These are phyloP conservation scores for Boloria selene DNA, from an alignment of 2,888 invertebrate genomes.

Conservation along the genomic window DNA sequence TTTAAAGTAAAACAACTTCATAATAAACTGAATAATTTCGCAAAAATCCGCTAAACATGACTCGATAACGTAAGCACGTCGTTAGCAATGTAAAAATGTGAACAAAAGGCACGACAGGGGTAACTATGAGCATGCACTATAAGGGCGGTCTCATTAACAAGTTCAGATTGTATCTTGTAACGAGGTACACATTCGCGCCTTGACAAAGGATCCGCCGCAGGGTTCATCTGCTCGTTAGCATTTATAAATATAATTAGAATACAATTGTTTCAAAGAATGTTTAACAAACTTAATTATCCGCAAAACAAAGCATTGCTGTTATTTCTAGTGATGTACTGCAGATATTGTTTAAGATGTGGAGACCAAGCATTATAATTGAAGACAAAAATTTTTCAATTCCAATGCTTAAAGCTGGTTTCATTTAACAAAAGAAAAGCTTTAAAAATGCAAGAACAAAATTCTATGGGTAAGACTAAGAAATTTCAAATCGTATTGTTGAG, in stretches of 20 bases:
- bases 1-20: constrained; percentile 3
- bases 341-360: no score
- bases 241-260: constrained; percentile 50
- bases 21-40: constrained; percentile 5
- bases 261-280: constrained; percentile 43
- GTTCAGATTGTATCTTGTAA: constrained; percentile 38
- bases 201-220: constrained; percentile 55
- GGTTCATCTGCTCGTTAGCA: constrained; percentile 51
- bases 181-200: constrained; percentile 49
- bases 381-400: no score
- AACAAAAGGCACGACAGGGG: constrained; percentile 27
- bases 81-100: constrained; percentile 22
- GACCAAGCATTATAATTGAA: no score
- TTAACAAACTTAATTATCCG: constrained; percentile 15
- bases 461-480: no score
- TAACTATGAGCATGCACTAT: constrained; percentile 19
- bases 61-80: constrained; percentile 24
- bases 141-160: constrained; percentile 37
- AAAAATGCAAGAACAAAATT: no score
- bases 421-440: no score
- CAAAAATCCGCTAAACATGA: constrained; percentile 11
- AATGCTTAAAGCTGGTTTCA: no score
- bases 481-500: no score
- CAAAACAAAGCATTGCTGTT: constrained; percentile 6
- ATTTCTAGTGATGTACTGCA: not conserved